A percentile compares a stretch with the other conserved stretches of the same genome.
phyloP scores from a whole-genome alignment of 1,140 invertebrate genomes.

The Hydropsyche tenuis region DNA sequence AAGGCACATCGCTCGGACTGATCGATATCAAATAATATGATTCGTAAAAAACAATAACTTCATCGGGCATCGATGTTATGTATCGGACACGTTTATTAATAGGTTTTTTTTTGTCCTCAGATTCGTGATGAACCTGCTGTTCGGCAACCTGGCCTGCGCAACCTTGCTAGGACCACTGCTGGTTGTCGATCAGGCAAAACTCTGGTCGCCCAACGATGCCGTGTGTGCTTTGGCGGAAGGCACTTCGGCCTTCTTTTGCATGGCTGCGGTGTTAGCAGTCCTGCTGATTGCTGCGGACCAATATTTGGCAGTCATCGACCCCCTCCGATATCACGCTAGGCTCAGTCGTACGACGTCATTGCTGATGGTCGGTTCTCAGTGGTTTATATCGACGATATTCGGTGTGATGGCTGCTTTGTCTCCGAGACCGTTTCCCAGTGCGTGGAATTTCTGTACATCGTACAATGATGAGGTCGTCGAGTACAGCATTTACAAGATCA shows the following conservation, averaged over 20 bases:
- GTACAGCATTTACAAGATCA: constrained; percentile 45
- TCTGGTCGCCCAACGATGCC: constrained; percentile 51
- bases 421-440: constrained; percentile 51
- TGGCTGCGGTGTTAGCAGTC: constrained; percentile 67
- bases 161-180: constrained; percentile 59
- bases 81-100: no score
- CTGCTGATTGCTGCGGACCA: constrained; percentile 85
- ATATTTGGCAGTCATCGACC: constrained; percentile 86
- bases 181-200: constrained; percentile 56
- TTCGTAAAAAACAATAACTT: no score
- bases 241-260: constrained; percentile 55
- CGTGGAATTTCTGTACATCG: constrained; percentile 50
- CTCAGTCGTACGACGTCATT: constrained; percentile 76
- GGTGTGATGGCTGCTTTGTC: constrained; percentile 58
- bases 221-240: constrained; percentile 57
- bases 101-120: constrained; percentile 55
- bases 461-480: not conserved
- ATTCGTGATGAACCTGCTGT: constrained; percentile 62
- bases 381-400: constrained; percentile 70
- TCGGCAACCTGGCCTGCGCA: constrained; percentile 60
- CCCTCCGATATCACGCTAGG: constrained; percentile 80
- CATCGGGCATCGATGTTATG: no score
- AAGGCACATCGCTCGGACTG: no score
- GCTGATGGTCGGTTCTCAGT: constrained; percentile 70
- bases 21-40: no score